Base-by-base conservation (phyloP, 2,797 vertebrate genomes). In the Centropyge bicolor region DNA sequence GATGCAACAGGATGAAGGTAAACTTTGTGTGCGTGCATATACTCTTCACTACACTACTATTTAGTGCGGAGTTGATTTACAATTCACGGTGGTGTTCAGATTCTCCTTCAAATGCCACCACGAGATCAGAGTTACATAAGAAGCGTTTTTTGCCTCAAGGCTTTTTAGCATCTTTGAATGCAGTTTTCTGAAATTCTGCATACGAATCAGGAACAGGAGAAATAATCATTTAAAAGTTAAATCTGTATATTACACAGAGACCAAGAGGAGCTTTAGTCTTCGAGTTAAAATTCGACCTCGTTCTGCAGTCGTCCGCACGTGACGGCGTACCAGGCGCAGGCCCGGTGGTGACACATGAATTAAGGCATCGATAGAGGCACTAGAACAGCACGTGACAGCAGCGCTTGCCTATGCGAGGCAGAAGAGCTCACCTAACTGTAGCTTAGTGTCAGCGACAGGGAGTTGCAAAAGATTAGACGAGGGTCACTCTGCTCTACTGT, bases 301-400 rank as follows among this genome's bases (percentile, higher is more conserved):
- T 67, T 86, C 81, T 70, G 68, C 75, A 41, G 76, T 64, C 46
- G 24, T 74, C 81, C 66, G 81, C 86, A 81, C 68, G 76, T 87
- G 78, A 86, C 70, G 80, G 63, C 48, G 80, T 62, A 12, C 82
- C 71, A 45, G 38, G 76, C 78, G 49, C 89, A 82, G 88, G 86
- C 86, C 73, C 84, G 67, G 84, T 72, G 81, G 82, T 88, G 85
- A 89, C 77, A 81, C 88, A 85, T 86, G 89, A 91, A 84, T 95
- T 95, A 96, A 95, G 94, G 95, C 94, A 94, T 94, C 86, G 86
- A 92, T 88, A 86, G 93, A 94, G 94, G 94, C 93, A 94, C 93
- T 87, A 83, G 85, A 90, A 89, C 91, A 92, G 93, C 93, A 91
- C 71, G 79, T 91, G 91, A 92, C 85, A 81, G 92, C 87, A 89